Evolutionary conservation across 2,113 vertebrate genomes (phyloP).

Genomic region (Heptranchias perlo): DNA sequence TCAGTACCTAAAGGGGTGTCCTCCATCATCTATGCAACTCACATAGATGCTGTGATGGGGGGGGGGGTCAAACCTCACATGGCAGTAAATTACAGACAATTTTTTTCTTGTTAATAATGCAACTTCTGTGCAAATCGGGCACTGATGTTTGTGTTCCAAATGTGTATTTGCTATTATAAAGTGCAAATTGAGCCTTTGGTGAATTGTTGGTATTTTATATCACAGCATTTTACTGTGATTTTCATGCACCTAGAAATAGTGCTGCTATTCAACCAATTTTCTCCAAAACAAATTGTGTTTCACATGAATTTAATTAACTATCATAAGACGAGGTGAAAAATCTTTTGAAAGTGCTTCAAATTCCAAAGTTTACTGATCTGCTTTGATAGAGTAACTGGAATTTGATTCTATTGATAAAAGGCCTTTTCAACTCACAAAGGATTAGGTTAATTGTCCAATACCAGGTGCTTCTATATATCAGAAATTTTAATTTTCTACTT

Average conservation of each 20-base stretch:
- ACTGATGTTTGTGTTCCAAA: not conserved
- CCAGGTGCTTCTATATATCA: not conserved
- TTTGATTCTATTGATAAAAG: not conserved
- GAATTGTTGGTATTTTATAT: not conserved
- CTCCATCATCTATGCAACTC: not conserved
- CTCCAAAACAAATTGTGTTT: not conserved
- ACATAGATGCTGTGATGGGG: not conserved
- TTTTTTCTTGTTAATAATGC: not conserved
- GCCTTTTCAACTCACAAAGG: not conserved
- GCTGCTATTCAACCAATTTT: not conserved
- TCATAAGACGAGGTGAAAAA: not conserved
- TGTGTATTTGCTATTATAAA: not conserved
- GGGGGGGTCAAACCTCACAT: not conserved
- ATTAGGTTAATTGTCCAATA: not conserved
- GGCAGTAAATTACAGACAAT: not conserved
- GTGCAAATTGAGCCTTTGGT: not conserved
- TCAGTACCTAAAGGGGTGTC: not conserved
- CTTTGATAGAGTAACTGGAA: not conserved
- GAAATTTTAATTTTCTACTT: not conserved
- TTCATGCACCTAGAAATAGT: too few relatives aligned
- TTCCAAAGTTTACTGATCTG: constrained; percentile 7
- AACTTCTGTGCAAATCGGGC: not conserved
- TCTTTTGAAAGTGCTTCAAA: not conserved
- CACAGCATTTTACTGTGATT: not conserved
- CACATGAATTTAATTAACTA: constrained; percentile 11